phyloP scores from a whole-genome alignment of 1,140 invertebrate genomes.

The Cheumatopsyche charites region DNA sequence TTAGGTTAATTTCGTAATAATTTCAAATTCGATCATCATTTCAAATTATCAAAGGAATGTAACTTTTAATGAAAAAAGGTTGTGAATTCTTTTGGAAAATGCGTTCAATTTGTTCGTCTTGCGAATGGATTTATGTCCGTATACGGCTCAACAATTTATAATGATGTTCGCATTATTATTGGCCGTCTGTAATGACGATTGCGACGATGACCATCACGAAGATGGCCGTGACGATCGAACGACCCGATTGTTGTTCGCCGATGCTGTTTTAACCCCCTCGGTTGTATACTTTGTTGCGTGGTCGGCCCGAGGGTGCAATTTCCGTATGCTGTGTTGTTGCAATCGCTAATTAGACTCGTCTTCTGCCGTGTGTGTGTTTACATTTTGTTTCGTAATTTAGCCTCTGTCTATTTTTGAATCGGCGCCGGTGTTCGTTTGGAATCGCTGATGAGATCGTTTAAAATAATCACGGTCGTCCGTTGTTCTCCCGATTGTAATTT shows the following conservation, averaged over 20 bases:
- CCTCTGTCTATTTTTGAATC: neutral
- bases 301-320: neutral
- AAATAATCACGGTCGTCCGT: neutral
- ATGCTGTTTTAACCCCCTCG: slow-evolving; percentile 1
- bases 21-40: too few species aligned
- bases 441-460: too few species aligned
- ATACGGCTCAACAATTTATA: neutral
- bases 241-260: slow-evolving; percentile 25
- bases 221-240: slow-evolving; percentile 9
- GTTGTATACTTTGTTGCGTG: slow-evolving; percentile 13
- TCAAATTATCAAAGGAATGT: too few species aligned
- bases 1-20: too few species aligned
- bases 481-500: neutral
- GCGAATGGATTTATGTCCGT: neutral
- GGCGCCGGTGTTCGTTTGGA: neutral
- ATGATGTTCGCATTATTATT: slow-evolving; percentile 25
- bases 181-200: neutral
- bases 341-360: neutral
- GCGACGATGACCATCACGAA: neutral
- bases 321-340: neutral
- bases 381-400: neutral
- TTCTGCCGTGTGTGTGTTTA: neutral
- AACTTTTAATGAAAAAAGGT: too few species aligned
- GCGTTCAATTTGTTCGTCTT: neutral
- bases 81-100: too few species aligned